Base-by-base conservation (phyloP, 2,888 invertebrate genomes). In the Atrina japonica region DNA sequence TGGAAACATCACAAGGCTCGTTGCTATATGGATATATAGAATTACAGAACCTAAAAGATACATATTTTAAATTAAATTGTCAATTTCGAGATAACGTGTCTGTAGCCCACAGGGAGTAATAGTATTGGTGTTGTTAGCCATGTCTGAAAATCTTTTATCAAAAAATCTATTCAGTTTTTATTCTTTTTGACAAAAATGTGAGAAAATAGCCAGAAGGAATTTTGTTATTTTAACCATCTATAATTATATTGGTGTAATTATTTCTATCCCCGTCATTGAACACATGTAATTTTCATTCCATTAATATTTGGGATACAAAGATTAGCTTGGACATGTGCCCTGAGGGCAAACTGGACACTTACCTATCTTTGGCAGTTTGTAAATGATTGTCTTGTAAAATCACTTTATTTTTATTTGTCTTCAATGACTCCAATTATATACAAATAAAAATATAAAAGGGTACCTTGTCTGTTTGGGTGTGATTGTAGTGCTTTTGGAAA, bases 1-100 rank as follows among this genome's bases (percentile, higher is more conserved):
- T 43, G 49, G 49, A 61, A 27, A 49, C 61, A 27, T 47, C 43
- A 41, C 47, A 49, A 16, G 29, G 21, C 29, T 21, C 25, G 61
- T 61, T 61, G 61, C 61, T 61, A 61, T 49, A 61, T 49, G 43
- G 61, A 61, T 43, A 61, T 27, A 43, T 35, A 35, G 52, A 25
- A 18, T 52, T 23, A 23, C 3, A 11, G 18, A 23, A 25, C 25
- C 56, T 11, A 56, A n/a, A 30, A 35, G 56, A 64, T 52, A 64
- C 64, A 64, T 64, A 64, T 64, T 64, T 67, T 60, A 67, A 60
- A 61, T 61, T 67, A 56, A 45, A 58, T 49, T 53, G 60, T 43
- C 52, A 67, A 60, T 60, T 53, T 67, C 11, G 35, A 64, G 47
- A 61, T 61, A 29, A 49, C n/a, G 18, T 61, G 47, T 61, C 35